These are phyloP conservation scores for Emberiza fucata DNA, from an alignment of 2,113 vertebrate genomes.

Conservation along the genomic window DNA sequence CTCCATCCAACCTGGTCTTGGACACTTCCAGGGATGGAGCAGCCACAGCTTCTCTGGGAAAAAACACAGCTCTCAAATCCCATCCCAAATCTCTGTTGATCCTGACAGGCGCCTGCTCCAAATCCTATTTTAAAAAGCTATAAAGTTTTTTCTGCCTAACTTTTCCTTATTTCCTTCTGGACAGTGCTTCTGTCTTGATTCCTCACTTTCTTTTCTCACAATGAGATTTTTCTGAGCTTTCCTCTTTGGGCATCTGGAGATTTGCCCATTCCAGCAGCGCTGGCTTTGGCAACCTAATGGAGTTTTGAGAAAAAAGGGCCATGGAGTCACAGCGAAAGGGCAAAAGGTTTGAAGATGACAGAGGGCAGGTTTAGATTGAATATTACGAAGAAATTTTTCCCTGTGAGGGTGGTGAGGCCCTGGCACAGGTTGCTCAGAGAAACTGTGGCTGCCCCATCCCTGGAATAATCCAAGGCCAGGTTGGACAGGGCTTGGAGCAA, in stretches of 20 bases:
- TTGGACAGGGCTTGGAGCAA: accelerated
- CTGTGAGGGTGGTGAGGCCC: accelerated
- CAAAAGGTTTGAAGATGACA: not conserved
- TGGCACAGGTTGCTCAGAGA: not conserved
- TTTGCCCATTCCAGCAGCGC: not conserved
- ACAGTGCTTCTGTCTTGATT: not conserved
- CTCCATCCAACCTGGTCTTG: accelerated
- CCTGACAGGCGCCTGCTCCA: not conserved
- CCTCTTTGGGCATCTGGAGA: not conserved
- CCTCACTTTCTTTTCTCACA: not conserved
- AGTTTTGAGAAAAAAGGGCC: not conserved
- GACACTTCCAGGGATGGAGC: not conserved
- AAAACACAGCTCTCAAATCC: not conserved
- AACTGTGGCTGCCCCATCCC: not conserved
- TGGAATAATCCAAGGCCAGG: not conserved
- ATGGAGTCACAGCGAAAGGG: not conserved
- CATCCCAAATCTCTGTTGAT: not conserved
- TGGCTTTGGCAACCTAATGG: not conserved
- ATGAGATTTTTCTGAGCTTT: not conserved
- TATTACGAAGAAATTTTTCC: not conserved
- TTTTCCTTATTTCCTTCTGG: not conserved
- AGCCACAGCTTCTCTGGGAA: not conserved
- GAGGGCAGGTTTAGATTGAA: not conserved
- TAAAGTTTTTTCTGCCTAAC: not conserved
- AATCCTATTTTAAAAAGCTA: not conserved